Evolutionary conservation across 2,888 invertebrate species (phyloP).

Genomic region (Argyra leucocephala): DNA sequence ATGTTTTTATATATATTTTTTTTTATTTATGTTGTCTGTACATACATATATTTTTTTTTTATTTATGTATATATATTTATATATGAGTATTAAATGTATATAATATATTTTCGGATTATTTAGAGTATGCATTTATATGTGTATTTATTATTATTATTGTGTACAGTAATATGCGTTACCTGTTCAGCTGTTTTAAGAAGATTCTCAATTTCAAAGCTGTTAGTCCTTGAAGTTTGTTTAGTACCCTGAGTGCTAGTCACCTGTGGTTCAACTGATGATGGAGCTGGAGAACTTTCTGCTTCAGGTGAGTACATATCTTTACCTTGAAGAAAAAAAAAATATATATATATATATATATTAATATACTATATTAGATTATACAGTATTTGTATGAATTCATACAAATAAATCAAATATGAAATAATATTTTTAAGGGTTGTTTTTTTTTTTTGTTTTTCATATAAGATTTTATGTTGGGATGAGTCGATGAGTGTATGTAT

Average conservation of each 20-base stretch:
- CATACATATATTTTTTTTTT: neutral
- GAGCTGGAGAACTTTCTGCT: constrained; percentile 48
- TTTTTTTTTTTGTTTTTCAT: no score
- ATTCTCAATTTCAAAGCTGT: constrained; percentile 92
- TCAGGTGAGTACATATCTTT: constrained; percentile 68
- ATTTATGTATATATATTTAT: neutral
- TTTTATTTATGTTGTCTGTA: neutral
- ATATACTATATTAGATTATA: no score
- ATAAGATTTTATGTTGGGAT: no score
- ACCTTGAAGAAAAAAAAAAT: constrained; percentile 43
- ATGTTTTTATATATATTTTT: neutral
- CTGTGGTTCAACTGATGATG: constrained; percentile 43
- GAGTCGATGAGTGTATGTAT: no score
- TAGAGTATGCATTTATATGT: neutral
- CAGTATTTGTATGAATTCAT: no score
- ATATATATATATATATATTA: neutral
- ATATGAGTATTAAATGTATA: neutral
- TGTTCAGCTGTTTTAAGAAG: constrained; percentile 60
- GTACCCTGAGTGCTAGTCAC: constrained; percentile 28
- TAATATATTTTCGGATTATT: no score
- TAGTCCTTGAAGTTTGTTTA: constrained; percentile 71
- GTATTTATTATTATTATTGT: neutral
- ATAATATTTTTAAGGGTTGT: no score
- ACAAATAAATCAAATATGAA: no score
- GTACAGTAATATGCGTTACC: constrained; percentile 39